These are phyloP conservation scores for Tetramorium parvispinum DNA, from an alignment of 1,140 invertebrate genomes.

Conservation along the genomic window DNA sequence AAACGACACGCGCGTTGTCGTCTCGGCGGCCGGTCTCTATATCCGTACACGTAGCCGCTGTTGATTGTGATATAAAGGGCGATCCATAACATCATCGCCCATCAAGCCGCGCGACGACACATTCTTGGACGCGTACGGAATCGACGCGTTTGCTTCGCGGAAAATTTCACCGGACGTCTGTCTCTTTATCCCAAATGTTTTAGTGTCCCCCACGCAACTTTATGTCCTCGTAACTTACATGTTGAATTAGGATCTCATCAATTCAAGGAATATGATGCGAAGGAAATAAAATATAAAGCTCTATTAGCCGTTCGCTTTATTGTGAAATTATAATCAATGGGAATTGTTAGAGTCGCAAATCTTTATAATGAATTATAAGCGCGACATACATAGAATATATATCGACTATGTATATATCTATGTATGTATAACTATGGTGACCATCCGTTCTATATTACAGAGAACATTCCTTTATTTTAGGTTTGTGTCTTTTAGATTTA, in stretches of 20 bases:
- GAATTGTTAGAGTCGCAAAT: neutral
- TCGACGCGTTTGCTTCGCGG: neutral
- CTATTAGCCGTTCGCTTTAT: neutral
- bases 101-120: neutral
- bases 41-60: slow-evolving; percentile 30
- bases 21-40: slow-evolving; percentile 31
- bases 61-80: slow-evolving; percentile 40
- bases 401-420: neutral
- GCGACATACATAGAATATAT: neutral
- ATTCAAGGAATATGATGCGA: neutral
- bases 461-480: too few species aligned
- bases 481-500: too few species aligned
- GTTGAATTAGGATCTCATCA: neutral
- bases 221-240: neutral
- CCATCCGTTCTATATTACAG: too few species aligned
- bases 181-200: neutral
- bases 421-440: too few species aligned
- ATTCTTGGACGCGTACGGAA: slow-evolving; percentile 10
- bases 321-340: neutral
- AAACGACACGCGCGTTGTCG: slow-evolving; percentile 67
- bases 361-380: neutral
- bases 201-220: too few species aligned
- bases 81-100: slow-evolving; percentile 23
- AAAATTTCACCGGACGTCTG: neutral
- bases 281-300: neutral